Evolutionary conservation across 2,797 vertebrate genomes (phyloP), one percentile per base, ranked within the genome.

Genomic region (Phoebastria nigripes): DNA sequence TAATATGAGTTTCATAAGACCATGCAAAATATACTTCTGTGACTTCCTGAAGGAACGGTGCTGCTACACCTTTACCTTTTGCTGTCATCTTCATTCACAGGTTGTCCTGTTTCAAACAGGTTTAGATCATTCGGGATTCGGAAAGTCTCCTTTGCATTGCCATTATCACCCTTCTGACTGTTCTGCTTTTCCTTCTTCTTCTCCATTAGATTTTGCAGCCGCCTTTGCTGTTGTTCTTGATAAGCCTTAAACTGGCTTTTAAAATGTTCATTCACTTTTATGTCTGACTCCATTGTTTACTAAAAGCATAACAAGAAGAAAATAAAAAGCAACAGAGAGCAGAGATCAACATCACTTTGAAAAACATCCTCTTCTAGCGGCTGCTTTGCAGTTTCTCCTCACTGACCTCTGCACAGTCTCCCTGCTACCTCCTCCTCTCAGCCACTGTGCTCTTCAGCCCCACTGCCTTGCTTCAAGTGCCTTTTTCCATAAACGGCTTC

Each of bases 161-260:
- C 54, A 1, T 7, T 31, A 22, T 44, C 55, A 29, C 37, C 90
- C 69, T 91, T 56, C 46, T 78, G 85, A n/a, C 66, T 92, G 47
- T 71, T 72, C 46, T 97, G 94, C 69, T 95, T 98, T 41, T 98
- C 97, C 69, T 96, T 98, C 92, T 95, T 98, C 63, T 74, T 98
- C 58, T 98, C 97, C 97, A 98, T 82, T 92, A 98, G 97, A 91
- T 91, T 97, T 80, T 98, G 98, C 65, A 99, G 86, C 84, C 97
- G 84, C 47, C 95, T 98, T 73, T 98, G 98, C 95, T 99, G 99
- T 85, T 99, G 99, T 63, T 99, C 98, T 97, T 99, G 98, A 28
- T 99, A 97, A 7, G 97, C 97, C 97, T 98, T 98, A 87, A 99
- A 99, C 97, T 99, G 99, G 86, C 98, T 98, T 94, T 97, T 97